Evolutionary conservation across 2,113 vertebrate species (phyloP), one percentile per base, ranked within the genome.

Genomic region (Promerops cafer): DNA sequence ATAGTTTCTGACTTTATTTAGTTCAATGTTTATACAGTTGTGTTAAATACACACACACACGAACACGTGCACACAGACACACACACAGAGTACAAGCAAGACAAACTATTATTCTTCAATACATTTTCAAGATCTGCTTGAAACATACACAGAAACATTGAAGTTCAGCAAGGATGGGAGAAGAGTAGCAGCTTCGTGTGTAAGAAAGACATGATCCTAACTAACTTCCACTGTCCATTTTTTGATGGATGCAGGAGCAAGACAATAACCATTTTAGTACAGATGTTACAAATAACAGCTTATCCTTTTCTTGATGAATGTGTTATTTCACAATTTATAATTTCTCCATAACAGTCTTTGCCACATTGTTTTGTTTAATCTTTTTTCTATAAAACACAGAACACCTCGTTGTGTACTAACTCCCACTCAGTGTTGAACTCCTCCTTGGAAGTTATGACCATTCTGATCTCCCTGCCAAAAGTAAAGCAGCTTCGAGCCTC

Each of bases 61-160:
- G n/a, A n/a, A 33, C 10, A 37, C 5, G 56, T 8, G 56, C 13
- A 81, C 6, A 45, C 2, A 60, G 9, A 57, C n/a, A 60, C 33
- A 44, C 7, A 54, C 17, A 49, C 4, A 42, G 9, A 92, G 66
- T 89, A 89, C 40, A 96, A 94, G 89, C 49, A 94, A 87, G 90
- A 95, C 81, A 97, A 97, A 90, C 64, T 56, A 65, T 63, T 86
- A 89, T 81, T 95, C 77, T 92, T 94, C 93, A 94, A 87, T 60
- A 50, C 9, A 37, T 71, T 90, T 96, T 96, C 69, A 91, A 95
- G 96, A 93, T 89, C 86, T 83, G 30, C 70, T 93, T 96, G 83
- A 97, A 97, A 90, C 56, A 50, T 27, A 20, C 30, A 65, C 15
- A 42, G 84, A 96, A 91, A 54, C 59, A 27, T 80, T 76, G 66